A percentile compares a stretch with the other conserved stretches of the same genome.
Conservation (phyloP, 1,140 invertebrate species). For the silkworm (Bombyx mori) region ASM3026992v2 NC_085127.1:6520001-6520500, state of each 20-base stretch:
- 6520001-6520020: too few relatives aligned
- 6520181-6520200: conserved; percentile 37
- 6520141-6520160: conserved; percentile 49
- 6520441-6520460: too few relatives aligned
- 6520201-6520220: conserved; percentile 45
- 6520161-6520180: conserved; percentile 55
- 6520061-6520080: too few relatives aligned
- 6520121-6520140: conserved; percentile 56
- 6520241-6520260: conserved; percentile 37
- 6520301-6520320: conserved; percentile 20
- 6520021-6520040: too few relatives aligned
- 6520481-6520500: too few relatives aligned
- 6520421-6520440: too few relatives aligned
- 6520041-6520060: too few relatives aligned
- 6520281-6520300: conserved; percentile 15
- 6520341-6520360: background rate
- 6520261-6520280: conserved; percentile 4
- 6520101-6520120: conserved; percentile 17
- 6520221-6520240: conserved; percentile 38
- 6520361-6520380: background rate
- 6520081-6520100: too few relatives aligned
- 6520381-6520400: too few relatives aligned
- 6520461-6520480: too few relatives aligned
- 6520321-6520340: background rate
- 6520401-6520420: too few relatives aligned